phyloP scores from a whole-genome alignment of 2,888 invertebrate genomes.

The Philereme vetulata region DNA sequence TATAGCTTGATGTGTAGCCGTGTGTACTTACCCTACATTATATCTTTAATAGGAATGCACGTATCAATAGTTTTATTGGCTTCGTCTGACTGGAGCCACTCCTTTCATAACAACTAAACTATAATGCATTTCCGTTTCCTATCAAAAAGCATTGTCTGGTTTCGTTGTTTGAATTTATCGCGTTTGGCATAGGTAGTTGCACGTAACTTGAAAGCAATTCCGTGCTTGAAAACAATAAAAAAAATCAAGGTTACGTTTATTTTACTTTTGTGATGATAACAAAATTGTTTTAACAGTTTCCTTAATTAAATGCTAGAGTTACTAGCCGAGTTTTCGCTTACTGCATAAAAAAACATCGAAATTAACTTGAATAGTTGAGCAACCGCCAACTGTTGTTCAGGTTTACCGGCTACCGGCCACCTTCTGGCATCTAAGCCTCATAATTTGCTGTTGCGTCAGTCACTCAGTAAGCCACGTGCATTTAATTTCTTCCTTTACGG shows the following conservation, averaged over 20 bases:
- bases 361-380: too few species aligned
- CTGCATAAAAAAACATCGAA: too few species aligned
- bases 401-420: too few species aligned
- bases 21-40: conserved; percentile 6
- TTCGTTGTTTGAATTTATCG: conserved; percentile 17
- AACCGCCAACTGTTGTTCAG: too few species aligned
- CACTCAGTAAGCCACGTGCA: conserved; percentile 37
- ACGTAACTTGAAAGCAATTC: neutral
- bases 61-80: conserved; percentile 30
- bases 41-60: conserved; percentile 5
- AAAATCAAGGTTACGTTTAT: neutral
- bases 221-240: too few species aligned
- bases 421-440: neutral
- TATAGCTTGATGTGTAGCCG: too few species aligned
- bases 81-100: conserved; percentile 26
- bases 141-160: conserved; percentile 16
- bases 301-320: too few species aligned
- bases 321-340: too few species aligned
- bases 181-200: neutral
- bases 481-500: conserved; percentile 52
- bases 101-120: conserved; percentile 25
- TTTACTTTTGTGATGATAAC: neutral
- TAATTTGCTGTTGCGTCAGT: conserved; percentile 2
- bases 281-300: too few species aligned
- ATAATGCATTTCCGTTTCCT: conserved; percentile 35